These are phyloP conservation scores for Phortica okadai DNA, from an alignment of 2,888 invertebrate genomes.

Conservation along the genomic window DNA sequence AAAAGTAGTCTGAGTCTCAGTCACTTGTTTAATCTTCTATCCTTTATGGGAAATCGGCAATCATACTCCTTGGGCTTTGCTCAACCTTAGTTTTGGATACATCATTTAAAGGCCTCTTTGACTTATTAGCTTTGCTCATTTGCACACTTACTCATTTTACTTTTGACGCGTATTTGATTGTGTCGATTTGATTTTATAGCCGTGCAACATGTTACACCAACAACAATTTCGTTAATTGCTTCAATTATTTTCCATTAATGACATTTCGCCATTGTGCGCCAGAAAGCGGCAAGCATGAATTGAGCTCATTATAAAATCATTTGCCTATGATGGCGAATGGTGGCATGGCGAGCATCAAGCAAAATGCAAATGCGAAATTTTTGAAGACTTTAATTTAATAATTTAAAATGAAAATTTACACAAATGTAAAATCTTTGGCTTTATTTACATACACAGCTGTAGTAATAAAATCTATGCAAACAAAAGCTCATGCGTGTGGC, in stretches of 20 bases:
- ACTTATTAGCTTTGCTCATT: constrained; percentile 12
- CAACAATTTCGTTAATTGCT: constrained; percentile 24
- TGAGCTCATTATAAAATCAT: neutral
- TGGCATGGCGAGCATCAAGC: too few species aligned
- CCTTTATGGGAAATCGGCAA: too few species aligned
- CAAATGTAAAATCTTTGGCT: too few species aligned
- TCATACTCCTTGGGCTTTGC: neutral
- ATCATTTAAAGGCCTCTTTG: neutral
- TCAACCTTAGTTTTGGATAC: neutral
- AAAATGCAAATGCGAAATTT: too few species aligned
- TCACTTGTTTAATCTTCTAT: too few species aligned
- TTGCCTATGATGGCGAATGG: neutral
- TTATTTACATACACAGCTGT: too few species aligned
- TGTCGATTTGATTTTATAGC: constrained; percentile 21
- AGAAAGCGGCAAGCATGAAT: neutral
- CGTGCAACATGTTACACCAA: constrained; percentile 24
- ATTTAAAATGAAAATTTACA: too few species aligned
- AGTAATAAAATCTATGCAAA: too few species aligned
- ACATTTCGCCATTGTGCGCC: constrained; percentile 6
- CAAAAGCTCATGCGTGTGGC: too few species aligned
- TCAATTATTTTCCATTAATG: constrained; percentile 31
- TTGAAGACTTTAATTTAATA: too few species aligned
- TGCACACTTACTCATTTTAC: neutral
- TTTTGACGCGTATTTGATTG: constrained; percentile 14
- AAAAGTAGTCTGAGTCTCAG: too few species aligned